Evolutionary conservation across 2,113 vertebrate genomes (phyloP).

Genomic region (Gopherus flavomarginatus): DNA sequence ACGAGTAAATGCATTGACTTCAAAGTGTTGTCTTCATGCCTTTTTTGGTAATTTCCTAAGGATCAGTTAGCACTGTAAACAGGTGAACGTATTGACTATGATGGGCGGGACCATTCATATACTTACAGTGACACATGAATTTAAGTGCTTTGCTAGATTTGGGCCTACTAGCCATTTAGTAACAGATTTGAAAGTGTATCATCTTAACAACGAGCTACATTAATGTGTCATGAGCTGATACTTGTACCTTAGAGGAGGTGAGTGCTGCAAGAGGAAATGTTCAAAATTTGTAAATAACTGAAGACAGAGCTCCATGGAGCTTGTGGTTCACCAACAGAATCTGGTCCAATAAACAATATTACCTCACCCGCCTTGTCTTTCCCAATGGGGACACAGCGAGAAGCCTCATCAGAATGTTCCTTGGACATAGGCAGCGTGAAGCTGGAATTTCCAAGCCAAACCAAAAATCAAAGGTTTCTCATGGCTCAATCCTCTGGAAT

Average conservation of each 20-base stretch:
- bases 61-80: background rate
- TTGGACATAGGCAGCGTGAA: rapidly evolving
- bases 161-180: background rate
- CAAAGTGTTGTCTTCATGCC: constrained; percentile 16
- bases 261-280: background rate
- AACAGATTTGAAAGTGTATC: background rate
- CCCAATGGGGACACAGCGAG: background rate
- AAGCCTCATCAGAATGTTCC: background rate
- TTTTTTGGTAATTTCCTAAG: background rate
- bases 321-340: background rate
- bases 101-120: background rate
- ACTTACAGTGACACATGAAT: background rate
- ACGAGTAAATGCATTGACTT: background rate
- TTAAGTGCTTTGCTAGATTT: background rate
- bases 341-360: background rate
- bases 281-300: background rate
- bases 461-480: background rate
- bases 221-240: background rate
- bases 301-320: background rate
- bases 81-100: background rate
- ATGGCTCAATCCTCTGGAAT: background rate
- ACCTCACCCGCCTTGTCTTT: background rate
- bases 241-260: background rate
- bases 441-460: background rate
- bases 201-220: background rate